phyloP scores from a whole-genome alignment of 2,888 invertebrate species.

The Drosophila pegasa region DNA sequence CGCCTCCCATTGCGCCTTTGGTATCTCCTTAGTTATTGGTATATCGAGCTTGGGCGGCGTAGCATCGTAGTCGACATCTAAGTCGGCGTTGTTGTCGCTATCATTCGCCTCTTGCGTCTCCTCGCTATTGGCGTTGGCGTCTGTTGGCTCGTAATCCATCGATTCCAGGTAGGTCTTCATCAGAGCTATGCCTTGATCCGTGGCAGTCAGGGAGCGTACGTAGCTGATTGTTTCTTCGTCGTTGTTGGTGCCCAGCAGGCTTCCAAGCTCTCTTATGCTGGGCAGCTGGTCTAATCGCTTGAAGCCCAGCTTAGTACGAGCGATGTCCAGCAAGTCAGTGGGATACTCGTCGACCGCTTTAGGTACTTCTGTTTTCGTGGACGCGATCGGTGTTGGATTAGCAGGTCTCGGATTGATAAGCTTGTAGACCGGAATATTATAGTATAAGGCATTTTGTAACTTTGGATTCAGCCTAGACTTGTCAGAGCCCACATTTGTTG shows the following conservation, averaged over 20 bases:
- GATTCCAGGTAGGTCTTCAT: slow-evolving; percentile 79
- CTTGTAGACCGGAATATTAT: slow-evolving; percentile 66
- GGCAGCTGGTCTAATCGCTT: slow-evolving; percentile 75
- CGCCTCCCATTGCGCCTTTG: slow-evolving; percentile 2
- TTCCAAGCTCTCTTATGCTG: slow-evolving; percentile 72
- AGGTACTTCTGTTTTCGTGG: slow-evolving; percentile 36
- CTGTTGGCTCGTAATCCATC: slow-evolving; percentile 63
- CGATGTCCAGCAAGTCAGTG: slow-evolving; percentile 76
- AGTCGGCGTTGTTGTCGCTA: slow-evolving; percentile 38
- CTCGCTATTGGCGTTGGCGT: slow-evolving; percentile 18
- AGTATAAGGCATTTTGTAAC: slow-evolving; percentile 55
- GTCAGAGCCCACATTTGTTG: slow-evolving; percentile 62
- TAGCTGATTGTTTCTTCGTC: slow-evolving; percentile 75
- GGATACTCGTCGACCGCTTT: slow-evolving; percentile 65
- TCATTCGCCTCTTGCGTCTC: slow-evolving; percentile 4
- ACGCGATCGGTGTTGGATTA: not conserved
- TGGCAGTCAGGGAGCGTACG: slow-evolving; percentile 71
- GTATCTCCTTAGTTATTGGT: slow-evolving; percentile 20
- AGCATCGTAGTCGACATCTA: slow-evolving; percentile 37
- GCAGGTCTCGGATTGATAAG: slow-evolving; percentile 48
- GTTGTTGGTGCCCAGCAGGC: slow-evolving; percentile 75
- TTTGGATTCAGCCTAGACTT: slow-evolving; percentile 42
- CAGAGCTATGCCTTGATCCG: slow-evolving; percentile 75
- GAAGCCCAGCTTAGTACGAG: slow-evolving; percentile 74
- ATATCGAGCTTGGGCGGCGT: slow-evolving; percentile 7